Evolutionary conservation across 92 coral and sea anemone genomes (phyloP).

Genomic region (Nematostella vectensis): DNA sequence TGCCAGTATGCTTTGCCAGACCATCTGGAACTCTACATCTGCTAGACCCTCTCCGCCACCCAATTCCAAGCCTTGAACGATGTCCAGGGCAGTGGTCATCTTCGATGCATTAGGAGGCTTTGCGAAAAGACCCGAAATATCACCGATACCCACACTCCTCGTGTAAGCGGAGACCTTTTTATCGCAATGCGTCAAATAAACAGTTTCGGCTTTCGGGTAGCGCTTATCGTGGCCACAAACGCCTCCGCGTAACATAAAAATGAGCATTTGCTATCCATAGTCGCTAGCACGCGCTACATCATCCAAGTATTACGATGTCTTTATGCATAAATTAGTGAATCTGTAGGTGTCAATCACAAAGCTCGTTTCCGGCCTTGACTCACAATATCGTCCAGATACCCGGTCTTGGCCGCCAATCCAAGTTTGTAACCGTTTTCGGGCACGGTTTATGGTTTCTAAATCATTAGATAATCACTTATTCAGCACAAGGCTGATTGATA

Average conservation of each 20-base stretch:
- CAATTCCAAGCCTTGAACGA: constrained; percentile 48
- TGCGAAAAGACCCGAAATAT: constrained; percentile 20
- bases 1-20: constrained; percentile 16
- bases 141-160: constrained; percentile 23
- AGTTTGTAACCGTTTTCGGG: not conserved
- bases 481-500: not conserved
- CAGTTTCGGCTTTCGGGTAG: constrained; percentile 16
- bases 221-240: constrained; percentile 9
- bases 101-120: constrained; percentile 26
- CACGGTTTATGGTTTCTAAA: not conserved
- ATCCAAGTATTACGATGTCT: no score
- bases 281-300: not conserved
- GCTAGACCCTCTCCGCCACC: constrained; percentile 46
- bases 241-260: not conserved
- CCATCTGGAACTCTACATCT: constrained; percentile 39
- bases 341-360: no score
- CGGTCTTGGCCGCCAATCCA: no score
- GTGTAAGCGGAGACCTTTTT: constrained; percentile 25
- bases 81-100: constrained; percentile 44
- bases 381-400: no score
- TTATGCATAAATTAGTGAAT: no score
- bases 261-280: constrained; percentile 5
- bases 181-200: constrained; percentile 27
- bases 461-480: no score
- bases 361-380: no score